These are phyloP conservation scores for Sceliomorpha sp. DNA, from an alignment of 2,888 invertebrate species.

Conservation along the genomic window DNA sequence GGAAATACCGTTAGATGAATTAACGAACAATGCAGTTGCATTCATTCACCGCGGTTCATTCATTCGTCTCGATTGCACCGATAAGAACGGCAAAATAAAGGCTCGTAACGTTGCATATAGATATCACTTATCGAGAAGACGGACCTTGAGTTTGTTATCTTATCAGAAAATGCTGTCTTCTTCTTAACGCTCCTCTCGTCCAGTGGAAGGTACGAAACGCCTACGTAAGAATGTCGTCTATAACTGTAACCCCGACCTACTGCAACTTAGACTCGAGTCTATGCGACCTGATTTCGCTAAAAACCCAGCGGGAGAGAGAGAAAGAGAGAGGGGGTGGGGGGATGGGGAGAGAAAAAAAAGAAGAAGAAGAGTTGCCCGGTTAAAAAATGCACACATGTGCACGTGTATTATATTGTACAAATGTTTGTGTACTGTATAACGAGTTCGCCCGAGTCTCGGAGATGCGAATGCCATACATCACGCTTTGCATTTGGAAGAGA, in stretches of 20 bases:
- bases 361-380: background rate
- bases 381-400: no score
- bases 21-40: no score
- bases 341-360: no score
- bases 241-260: conserved; percentile 33
- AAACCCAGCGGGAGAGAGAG: no score
- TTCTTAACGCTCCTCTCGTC: conserved; percentile 8
- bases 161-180: conserved; percentile 10
- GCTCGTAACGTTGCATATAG: no score
- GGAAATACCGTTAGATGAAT: no score
- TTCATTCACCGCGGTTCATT: no score
- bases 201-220: conserved; percentile 14
- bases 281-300: conserved; percentile 11
- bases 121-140: no score
- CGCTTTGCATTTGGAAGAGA: background rate
- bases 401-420: no score
- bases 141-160: background rate
- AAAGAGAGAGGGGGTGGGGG: no score
- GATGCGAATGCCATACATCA: conserved; percentile 1
- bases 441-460: conserved; percentile 1
- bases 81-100: no score
- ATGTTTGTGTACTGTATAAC: background rate
- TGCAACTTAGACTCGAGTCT: conserved; percentile 13
- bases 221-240: conserved; percentile 17
- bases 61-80: no score